Evolutionary conservation across 1,140 invertebrate species (phyloP).

Genomic region (Nephotettix cincticeps): DNA sequence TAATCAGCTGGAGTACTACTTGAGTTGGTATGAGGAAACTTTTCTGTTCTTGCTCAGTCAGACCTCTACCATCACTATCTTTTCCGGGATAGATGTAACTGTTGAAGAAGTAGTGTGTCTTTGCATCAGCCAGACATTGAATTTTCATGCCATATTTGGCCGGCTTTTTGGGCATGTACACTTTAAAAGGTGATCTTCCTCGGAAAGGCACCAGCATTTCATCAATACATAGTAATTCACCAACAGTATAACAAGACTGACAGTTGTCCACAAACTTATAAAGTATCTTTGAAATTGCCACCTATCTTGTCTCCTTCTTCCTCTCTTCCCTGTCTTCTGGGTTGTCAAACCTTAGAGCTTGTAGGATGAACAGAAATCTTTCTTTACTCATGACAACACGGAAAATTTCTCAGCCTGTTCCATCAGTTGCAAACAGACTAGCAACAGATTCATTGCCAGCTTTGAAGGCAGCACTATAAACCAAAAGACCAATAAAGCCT

Average conservation of each 20-base stretch:
- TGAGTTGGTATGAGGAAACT: constrained; percentile 33
- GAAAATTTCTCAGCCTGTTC: constrained; percentile 36
- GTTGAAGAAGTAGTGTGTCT: constrained; percentile 29
- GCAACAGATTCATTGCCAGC: constrained; percentile 18
- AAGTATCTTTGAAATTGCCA: constrained; percentile 35
- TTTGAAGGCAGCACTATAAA: constrained; percentile 20
- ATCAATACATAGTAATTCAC: constrained; percentile 37
- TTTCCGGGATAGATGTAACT: constrained; percentile 28
- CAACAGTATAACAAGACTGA: constrained; percentile 34
- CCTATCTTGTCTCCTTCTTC: constrained; percentile 41
- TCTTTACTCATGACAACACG: constrained; percentile 30
- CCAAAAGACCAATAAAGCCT: constrained; percentile 16
- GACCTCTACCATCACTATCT: constrained; percentile 1
- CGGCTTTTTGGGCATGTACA: constrained; percentile 49
- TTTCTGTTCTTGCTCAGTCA: not conserved
- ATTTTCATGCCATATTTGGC: constrained; percentile 46
- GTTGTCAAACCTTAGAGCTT: constrained; percentile 37
- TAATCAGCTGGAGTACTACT: constrained; percentile 34
- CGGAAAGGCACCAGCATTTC: constrained; percentile 45
- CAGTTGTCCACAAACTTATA: constrained; percentile 43
- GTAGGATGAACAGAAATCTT: constrained; percentile 34
- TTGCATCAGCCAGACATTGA: constrained; percentile 16
- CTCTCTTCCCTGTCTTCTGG: constrained; percentile 29
- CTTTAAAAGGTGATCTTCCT: constrained; percentile 45
- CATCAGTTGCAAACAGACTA: constrained; percentile 30